Conservation (phyloP, 2,797 vertebrate species). For the Scyliorhinus canicula region DNA sequence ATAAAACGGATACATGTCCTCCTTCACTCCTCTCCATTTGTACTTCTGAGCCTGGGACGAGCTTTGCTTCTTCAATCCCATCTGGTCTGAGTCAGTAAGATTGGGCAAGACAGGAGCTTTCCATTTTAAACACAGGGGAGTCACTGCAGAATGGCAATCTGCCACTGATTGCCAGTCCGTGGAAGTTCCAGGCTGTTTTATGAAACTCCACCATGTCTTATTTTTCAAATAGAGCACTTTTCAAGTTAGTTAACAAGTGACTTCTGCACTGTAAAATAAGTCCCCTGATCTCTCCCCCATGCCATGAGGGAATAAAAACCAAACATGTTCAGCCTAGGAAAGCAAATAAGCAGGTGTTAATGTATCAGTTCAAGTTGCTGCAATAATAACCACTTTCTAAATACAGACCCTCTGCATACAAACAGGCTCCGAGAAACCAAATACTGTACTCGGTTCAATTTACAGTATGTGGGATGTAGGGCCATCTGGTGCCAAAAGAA, state of each 20-base stretch:
- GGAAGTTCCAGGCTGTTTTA: background rate
- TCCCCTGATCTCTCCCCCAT: background rate
- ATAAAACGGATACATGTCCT: too few species aligned
- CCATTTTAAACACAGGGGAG: too few species aligned
- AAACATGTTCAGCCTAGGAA: background rate
- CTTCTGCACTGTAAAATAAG: background rate
- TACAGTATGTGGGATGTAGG: background rate
- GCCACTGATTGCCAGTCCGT: too few species aligned
- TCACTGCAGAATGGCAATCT: too few species aligned
- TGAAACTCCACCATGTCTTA: background rate
- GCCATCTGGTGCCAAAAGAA: conserved; percentile 10
- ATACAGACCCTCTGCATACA: background rate
- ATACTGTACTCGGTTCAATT: background rate
- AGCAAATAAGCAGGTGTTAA: background rate
- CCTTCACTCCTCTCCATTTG: too few species aligned
- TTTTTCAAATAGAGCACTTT: background rate
- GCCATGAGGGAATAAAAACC: background rate
- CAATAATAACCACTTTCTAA: background rate
- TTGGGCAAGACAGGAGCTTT: too few species aligned
- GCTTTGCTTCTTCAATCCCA: too few species aligned
- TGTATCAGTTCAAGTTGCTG: background rate
- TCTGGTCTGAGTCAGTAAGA: too few species aligned
- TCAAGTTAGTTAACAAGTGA: background rate
- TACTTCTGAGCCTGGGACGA: too few species aligned
- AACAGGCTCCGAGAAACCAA: background rate